Conservation (phyloP, 2,888 invertebrate genomes). For the Cordylochernes scorpioides region DNA sequence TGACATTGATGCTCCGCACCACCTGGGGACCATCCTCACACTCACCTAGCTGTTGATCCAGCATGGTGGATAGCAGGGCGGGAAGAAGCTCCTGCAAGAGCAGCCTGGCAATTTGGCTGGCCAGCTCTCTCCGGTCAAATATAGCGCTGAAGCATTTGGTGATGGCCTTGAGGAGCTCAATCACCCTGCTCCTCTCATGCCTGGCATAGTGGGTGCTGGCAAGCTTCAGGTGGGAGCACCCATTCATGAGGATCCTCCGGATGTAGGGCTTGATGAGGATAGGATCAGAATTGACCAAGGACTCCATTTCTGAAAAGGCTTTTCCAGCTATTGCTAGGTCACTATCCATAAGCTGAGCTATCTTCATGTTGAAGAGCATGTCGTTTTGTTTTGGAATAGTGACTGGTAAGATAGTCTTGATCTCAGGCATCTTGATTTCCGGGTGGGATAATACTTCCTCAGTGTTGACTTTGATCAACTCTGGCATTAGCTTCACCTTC, state of each 20-base stretch:
- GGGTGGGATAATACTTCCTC: constrained; percentile 13
- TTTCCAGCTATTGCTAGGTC: constrained; percentile 34
- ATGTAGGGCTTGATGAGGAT: constrained; percentile 23
- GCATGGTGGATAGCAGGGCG: constrained; percentile 40
- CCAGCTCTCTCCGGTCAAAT: constrained; percentile 33
- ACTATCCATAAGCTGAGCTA: constrained; percentile 35
- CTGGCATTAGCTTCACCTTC: constrained; percentile 6
- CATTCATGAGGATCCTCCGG: constrained; percentile 35
- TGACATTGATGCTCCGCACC: constrained; percentile 41
- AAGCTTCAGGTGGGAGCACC: constrained; percentile 33
- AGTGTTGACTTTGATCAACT: constrained; percentile 9
- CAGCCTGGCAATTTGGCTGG: constrained; percentile 36
- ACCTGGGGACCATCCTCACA: constrained; percentile 37
- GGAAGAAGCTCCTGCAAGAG: constrained; percentile 40
- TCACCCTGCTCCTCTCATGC: constrained; percentile 22
- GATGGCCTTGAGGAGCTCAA: constrained; percentile 21
- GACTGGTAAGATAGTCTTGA: constrained; percentile 17
- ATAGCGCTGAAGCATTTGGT: constrained; percentile 21
- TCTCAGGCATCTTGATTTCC: constrained; percentile 12
- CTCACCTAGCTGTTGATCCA: constrained; percentile 35
- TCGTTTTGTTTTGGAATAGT: constrained; percentile 18
- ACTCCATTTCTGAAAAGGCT: constrained; percentile 36
- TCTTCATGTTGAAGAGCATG: constrained; percentile 26
- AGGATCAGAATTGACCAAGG: too few species aligned
- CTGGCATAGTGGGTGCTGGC: constrained; percentile 33